Conservation (phyloP, 2,113 vertebrate genomes). For the Eulemur macaco region DNA sequence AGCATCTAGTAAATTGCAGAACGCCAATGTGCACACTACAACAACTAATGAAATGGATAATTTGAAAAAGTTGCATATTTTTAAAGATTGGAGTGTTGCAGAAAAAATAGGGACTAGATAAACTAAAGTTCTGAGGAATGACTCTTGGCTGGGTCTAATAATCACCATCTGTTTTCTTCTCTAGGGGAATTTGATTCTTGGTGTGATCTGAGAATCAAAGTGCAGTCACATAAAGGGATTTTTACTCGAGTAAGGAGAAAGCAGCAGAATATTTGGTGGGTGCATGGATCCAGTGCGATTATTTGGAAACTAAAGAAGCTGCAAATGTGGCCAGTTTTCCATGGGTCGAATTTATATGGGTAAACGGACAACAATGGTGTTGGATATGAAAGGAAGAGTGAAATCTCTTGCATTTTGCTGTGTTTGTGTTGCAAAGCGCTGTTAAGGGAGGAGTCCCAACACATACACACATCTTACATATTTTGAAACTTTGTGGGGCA, state of each 20-base stretch:
- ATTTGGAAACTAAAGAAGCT: background rate
- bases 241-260: background rate
- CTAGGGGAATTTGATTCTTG: background rate
- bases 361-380: background rate
- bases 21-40: background rate
- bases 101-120: background rate
- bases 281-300: background rate
- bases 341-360: background rate
- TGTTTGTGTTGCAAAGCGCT: background rate
- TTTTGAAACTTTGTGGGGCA: background rate
- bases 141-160: background rate
- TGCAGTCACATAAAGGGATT: background rate
- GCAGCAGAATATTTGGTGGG: background rate
- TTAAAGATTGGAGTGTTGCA: background rate
- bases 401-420: background rate
- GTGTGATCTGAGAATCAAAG: background rate
- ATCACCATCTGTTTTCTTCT: background rate
- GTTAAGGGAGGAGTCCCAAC: background rate
- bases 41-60: background rate
- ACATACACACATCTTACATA: background rate
- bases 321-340: background rate
- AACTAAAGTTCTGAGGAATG: background rate
- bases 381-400: background rate
- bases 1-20: background rate
- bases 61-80: background rate